Conservation (phyloP, 2,113 vertebrate genomes). For the Alligator mississippiensis region DNA sequence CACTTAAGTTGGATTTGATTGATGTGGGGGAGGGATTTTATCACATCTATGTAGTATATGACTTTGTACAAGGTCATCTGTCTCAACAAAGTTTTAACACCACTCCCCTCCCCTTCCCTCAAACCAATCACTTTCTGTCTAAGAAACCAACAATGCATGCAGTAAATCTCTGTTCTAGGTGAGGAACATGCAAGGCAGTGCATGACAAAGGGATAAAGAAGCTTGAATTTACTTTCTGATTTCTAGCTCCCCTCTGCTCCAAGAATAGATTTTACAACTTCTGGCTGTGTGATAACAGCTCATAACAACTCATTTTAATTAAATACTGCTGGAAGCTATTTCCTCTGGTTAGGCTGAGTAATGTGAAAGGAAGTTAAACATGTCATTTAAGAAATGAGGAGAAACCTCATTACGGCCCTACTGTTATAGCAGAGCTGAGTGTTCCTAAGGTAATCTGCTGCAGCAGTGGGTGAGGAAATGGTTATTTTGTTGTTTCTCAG, state of each 20-base stretch:
- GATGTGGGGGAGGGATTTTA: background rate
- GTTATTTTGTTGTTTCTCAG: conserved; percentile 73
- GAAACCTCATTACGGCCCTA: background rate
- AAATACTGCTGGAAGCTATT: background rate
- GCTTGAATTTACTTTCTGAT: background rate
- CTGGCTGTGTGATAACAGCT: background rate
- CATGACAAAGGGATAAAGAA: background rate
- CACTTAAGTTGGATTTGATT: too few species aligned
- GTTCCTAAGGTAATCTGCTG: background rate
- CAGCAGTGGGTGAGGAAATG: background rate
- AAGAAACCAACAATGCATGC: background rate
- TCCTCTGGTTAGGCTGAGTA: background rate
- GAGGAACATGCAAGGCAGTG: background rate
- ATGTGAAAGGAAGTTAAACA: background rate
- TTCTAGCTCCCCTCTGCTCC: background rate
- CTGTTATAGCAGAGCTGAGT: background rate
- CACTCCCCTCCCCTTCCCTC: too few species aligned
- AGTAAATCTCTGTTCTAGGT: background rate
- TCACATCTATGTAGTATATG: background rate
- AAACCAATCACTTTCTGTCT: background rate
- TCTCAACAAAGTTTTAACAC: background rate
- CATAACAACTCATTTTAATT: background rate
- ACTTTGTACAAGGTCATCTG: background rate
- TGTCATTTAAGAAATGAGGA: background rate
- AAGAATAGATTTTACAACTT: background rate